Evolutionary conservation across 30 jellyfish, hydroid and myxozoan species (phyloP).

Genomic region (Chrysaora quinquecirrha): DNA sequence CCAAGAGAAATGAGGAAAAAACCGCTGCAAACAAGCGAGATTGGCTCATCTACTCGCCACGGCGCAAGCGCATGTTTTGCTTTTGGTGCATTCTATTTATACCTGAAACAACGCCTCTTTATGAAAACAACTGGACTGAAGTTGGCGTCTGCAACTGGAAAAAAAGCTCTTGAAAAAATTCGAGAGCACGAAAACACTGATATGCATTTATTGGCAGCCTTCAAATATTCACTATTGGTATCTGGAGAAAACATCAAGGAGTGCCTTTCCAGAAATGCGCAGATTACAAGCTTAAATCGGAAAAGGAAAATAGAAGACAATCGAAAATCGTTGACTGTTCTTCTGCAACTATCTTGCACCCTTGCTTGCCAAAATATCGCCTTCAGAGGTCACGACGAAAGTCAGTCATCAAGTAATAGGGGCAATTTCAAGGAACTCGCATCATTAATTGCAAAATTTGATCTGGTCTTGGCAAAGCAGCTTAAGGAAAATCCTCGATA

Average conservation of each 20-base stretch:
- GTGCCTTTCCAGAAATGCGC: neutral
- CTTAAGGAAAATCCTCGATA: slow-evolving; percentile 8
- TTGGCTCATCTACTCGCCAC: neutral
- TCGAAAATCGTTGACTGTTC: neutral
- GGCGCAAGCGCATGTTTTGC: neutral
- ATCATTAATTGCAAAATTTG: neutral
- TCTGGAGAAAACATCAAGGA: neutral
- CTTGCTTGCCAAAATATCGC: neutral
- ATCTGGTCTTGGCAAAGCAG: slow-evolving; percentile 7
- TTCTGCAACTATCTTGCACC: too few relatives aligned
- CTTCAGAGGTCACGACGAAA: neutral
- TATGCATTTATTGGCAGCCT: neutral
- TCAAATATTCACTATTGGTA: neutral
- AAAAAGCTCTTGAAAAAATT: neutral
- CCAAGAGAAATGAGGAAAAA: too few relatives aligned
- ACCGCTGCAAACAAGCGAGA: neutral
- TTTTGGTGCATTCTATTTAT: neutral
- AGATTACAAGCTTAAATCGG: too few relatives aligned
- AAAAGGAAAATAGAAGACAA: too few relatives aligned
- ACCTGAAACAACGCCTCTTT: neutral
- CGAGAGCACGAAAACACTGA: neutral
- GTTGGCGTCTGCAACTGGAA: neutral
- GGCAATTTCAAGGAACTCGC: slow-evolving; percentile 8
- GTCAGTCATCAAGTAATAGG: neutral
- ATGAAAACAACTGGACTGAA: neutral